Conservation (phyloP, 2,888 invertebrate species). For the Cinara cedri region DNA sequence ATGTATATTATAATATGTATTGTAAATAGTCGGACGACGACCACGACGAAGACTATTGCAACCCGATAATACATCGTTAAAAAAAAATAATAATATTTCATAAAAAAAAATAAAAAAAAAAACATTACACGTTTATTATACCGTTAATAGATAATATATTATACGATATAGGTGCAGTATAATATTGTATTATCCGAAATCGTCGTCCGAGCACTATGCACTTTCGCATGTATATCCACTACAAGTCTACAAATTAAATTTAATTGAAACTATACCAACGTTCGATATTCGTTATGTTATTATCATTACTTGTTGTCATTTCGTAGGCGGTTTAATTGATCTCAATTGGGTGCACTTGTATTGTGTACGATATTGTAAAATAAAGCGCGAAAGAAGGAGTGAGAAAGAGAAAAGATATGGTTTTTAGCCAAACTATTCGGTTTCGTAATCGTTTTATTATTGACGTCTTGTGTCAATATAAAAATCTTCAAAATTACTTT, state of each 20-base stretch:
- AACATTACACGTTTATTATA: too few relatives aligned
- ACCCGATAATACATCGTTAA: not conserved
- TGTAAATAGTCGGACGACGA: not conserved
- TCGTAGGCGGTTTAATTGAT: constrained; percentile 37
- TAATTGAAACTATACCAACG: too few relatives aligned
- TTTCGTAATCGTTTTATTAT: constrained; percentile 33
- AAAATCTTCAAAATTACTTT: constrained; percentile 24
- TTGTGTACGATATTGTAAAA: too few relatives aligned
- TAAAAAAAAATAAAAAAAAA: too few relatives aligned
- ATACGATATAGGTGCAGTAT: too few relatives aligned
- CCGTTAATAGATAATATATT: too few relatives aligned
- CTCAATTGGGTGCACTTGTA: constrained; percentile 7
- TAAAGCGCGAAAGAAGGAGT: too few relatives aligned
- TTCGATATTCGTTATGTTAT: not conserved
- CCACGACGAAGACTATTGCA: not conserved
- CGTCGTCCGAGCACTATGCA: not conserved
- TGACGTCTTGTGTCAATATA: constrained; percentile 19
- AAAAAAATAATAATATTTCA: not conserved
- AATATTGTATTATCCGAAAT: constrained; percentile 5
- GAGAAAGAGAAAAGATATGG: too few relatives aligned
- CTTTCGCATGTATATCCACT: not conserved
- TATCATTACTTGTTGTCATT: constrained; percentile 1
- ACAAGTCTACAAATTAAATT: too few relatives aligned
- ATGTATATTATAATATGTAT: not conserved
- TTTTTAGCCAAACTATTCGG: too few relatives aligned